These are phyloP conservation scores for Burhinus oedicnemus DNA, from an alignment of 2,113 vertebrate species.

Conservation along the genomic window DNA sequence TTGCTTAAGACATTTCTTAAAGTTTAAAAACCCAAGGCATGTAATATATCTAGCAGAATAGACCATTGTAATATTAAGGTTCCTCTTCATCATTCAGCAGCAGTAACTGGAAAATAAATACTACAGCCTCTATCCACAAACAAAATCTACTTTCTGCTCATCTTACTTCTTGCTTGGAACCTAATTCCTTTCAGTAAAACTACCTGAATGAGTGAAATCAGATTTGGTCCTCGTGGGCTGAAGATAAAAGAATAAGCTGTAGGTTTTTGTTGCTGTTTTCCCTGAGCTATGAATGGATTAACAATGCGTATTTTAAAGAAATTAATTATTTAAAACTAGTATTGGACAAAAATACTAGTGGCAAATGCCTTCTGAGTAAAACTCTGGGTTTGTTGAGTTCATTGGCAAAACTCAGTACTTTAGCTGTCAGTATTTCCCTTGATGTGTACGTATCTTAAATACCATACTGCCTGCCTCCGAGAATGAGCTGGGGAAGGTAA, in stretches of 20 bases:
- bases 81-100: not conserved
- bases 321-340: not conserved
- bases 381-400: not conserved
- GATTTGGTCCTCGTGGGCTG: not conserved
- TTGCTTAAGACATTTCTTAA: not conserved
- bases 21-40: not conserved
- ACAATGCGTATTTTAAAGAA: not conserved
- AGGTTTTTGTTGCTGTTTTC: not conserved
- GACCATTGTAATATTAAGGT: not conserved
- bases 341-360: not conserved
- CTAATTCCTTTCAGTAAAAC: not conserved
- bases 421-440: not conserved
- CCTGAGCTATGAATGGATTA: not conserved
- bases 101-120: not conserved
- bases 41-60: not conserved
- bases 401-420: not conserved
- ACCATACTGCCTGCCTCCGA: not conserved
- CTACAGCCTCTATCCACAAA: not conserved
- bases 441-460: not conserved
- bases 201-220: not conserved
- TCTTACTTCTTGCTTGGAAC: not conserved
- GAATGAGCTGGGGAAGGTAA: not conserved
- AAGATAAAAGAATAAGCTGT: not conserved
- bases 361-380: not conserved
- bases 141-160: not conserved